These are phyloP conservation scores for Thyatira batis DNA, from an alignment of 2,888 invertebrate species.

Conservation along the genomic window DNA sequence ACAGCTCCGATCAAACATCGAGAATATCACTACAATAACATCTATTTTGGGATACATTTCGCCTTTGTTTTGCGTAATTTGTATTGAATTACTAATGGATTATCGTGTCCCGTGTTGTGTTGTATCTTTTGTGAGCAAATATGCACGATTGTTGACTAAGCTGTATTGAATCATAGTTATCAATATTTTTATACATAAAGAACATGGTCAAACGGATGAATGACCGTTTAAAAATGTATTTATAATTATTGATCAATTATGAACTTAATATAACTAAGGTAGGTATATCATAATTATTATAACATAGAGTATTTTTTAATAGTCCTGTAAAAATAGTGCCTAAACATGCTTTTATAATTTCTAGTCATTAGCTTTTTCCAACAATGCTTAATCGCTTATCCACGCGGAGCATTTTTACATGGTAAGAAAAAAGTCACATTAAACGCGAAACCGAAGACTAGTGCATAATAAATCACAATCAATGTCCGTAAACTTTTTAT, in stretches of 20 bases:
- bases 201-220: no score
- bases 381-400: background rate
- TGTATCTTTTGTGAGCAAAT: background rate
- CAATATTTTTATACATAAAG: background rate
- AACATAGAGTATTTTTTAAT: no score
- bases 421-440: background rate
- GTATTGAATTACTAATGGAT: background rate
- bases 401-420: background rate
- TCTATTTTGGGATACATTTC: background rate
- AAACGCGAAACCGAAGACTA: background rate
- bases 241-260: background rate
- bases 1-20: background rate
- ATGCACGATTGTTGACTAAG: background rate
- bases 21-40: background rate
- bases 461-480: constrained; percentile 11
- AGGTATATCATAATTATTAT: no score
- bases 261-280: no score
- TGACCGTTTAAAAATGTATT: no score
- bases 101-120: background rate
- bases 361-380: background rate
- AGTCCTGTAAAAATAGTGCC: background rate
- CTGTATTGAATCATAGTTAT: background rate
- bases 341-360: background rate
- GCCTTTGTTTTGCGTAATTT: background rate
- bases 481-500: constrained; percentile 15